A percentile compares a stretch with the other conserved stretches of the same genome.
These are phyloP conservation scores for Myodes glareolus DNA, from an alignment of 2,113 vertebrate species.

Conservation along the genomic window DNA sequence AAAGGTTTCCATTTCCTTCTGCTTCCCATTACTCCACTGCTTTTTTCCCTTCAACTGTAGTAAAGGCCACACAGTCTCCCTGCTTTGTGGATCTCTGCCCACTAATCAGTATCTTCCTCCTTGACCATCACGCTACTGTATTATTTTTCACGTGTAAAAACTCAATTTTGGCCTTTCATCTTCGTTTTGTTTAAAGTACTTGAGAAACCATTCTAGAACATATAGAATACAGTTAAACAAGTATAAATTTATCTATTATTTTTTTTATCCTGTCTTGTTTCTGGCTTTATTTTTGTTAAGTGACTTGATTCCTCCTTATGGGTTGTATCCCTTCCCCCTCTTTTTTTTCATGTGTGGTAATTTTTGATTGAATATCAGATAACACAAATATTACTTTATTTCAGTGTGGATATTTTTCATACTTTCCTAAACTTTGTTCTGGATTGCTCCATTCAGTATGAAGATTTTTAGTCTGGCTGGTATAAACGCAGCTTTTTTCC, in stretches of 20 bases:
- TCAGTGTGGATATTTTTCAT: neutral
- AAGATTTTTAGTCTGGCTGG: neutral
- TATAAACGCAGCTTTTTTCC: neutral
- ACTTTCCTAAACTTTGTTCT: neutral
- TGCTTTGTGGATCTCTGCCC: neutral
- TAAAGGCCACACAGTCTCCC: neutral
- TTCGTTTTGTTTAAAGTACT: neutral
- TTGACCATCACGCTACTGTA: neutral
- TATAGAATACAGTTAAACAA: neutral
- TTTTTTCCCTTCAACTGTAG: neutral
- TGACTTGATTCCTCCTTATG: neutral
- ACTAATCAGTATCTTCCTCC: neutral
- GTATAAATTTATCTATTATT: neutral
- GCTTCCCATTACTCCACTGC: rapidly evolving
- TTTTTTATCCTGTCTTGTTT: neutral
- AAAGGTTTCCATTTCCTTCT: neutral
- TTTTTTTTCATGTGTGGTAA: neutral
- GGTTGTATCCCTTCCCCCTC: neutral
- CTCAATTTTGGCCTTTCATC: neutral
- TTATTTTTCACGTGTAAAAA: neutral
- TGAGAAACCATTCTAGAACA: neutral
- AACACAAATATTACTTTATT: neutral
- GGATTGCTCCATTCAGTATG: neutral
- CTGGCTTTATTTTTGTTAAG: neutral
- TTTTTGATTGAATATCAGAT: neutral